Evolutionary conservation across 2,113 vertebrate genomes (phyloP), one percentile per base, ranked within the genome.

Genomic region (Morone saxatilis): DNA sequence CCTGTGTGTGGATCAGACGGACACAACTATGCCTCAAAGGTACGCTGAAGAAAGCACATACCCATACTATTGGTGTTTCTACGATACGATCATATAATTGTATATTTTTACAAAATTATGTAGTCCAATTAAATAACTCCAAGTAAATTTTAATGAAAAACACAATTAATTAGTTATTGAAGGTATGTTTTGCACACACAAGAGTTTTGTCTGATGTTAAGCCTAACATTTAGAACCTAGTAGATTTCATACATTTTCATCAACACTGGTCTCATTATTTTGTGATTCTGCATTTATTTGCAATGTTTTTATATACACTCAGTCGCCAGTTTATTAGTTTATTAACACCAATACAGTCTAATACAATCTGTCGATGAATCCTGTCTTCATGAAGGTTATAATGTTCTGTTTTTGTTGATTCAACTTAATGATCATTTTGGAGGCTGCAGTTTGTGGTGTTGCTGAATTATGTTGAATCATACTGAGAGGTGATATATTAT

Each of bases 1-100:
- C 95, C 98, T 0, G 97, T 99, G 91, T 99, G 98, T 0, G 98
- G 97, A 84, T 97, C 98, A 0, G 98, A 99, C 1, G 97, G 98
- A 70, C 97, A 98, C 90, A 99, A 97, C 51, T 99, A 99, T 66
- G 98, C 97, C 90, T 99, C 98, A 0, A 95, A 96, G 96, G 98
- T 99, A 95, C 36, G 70, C 50, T 16, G 40, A 60, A 10, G 43
- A 31, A 53, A 51, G 41, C 4, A 7, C 20, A 50, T 8, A 45
- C 31, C 43, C 7, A 13, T 47, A 13, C 12, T 14, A 47, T 14
- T 4, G 45, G 45, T 47, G 45, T 5, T 1, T 47, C 45, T 47
- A 47, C 45, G 11, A 13, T 47, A 47, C 13, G 11, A 47, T 47
- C 45, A 13, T 47, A 47, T 47, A 47, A 47, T 47, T 47, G 11